Evolutionary conservation across 1,140 invertebrate species (phyloP).

Genomic region (Atta colombica): DNA sequence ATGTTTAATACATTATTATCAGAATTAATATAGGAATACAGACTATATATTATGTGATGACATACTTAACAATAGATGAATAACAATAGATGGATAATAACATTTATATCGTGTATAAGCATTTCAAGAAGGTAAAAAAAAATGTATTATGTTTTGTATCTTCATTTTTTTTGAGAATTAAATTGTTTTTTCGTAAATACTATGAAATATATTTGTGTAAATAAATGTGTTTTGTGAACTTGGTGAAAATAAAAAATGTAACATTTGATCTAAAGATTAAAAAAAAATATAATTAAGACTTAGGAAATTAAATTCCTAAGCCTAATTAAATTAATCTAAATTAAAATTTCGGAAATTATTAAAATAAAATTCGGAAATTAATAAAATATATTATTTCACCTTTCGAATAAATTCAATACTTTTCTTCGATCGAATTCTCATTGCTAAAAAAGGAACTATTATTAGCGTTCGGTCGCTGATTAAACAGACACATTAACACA

Average conservation of each 20-base stretch:
- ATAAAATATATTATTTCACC: neutral
- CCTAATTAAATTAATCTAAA: neutral
- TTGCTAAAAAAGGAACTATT: constrained; percentile 25
- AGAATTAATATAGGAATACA: neutral
- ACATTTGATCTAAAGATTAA: neutral
- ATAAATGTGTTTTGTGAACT: neutral
- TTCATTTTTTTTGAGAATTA: constrained; percentile 37
- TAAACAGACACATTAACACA: constrained; percentile 68
- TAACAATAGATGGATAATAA: constrained; percentile 30
- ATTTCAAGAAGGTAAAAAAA: constrained; percentile 14
- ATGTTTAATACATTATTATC: neutral
- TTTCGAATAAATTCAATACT: constrained; percentile 23
- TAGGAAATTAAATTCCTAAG: neutral
- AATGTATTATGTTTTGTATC: constrained; percentile 35
- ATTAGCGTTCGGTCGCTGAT: constrained; percentile 68
- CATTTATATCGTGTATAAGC: constrained; percentile 32
- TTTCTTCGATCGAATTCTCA: constrained; percentile 11
- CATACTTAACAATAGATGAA: constrained; percentile 38
- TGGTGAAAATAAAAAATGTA: neutral
- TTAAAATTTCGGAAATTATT: constrained; percentile 4
- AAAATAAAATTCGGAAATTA: neutral
- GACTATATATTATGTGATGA: neutral
- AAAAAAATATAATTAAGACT: constrained; percentile 1
- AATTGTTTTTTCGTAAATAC: constrained; percentile 8
- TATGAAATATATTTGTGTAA: constrained; percentile 7